Base-by-base conservation (phyloP, 2,797 vertebrate genomes). In the Pseudochirops cupreus region DNA sequence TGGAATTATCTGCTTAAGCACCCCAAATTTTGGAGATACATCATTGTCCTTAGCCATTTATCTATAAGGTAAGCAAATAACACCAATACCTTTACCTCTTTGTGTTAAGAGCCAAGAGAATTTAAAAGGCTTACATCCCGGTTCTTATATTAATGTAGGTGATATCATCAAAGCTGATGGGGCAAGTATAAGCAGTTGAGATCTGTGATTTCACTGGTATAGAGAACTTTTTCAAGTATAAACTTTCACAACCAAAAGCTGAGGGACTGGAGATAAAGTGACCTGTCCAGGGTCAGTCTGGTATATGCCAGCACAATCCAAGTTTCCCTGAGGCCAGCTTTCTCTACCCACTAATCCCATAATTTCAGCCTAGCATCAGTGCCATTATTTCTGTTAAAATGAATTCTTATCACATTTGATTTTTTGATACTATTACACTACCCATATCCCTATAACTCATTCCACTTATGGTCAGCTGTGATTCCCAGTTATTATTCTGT, bases 381-480 rank as follows among this genome's bases (percentile, higher is more conserved):
- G 92, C 13, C 29, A 53, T 9, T 31, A 82, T 18, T 94, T 95
- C 31, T 91, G 89, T 39, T 91, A 95, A 95, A 95, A 93, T 87
- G 93, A 52, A 91, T 96, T 94, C 16, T 93, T 90, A n/a, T 56
- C 53, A 52, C 93, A 93, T 90, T 67, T 91, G 13, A 93, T 95
- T 94, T 95, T 91, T 46, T 82, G n/a, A 46, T 82, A 39, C 16
- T 82, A 46, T 46, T 82, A 82, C 21, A 24, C n/a, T 74, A 39
- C 2, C n/a, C n/a, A 39, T 74, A 74, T 46, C 46, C 12, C n/a
- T 24, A 24, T 82, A 74, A 46, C 18, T 82, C 2, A 90, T 12
- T 24, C 0, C 18, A 33, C 11, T 56, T 16, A 50, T 9, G 46
- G 53, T 92, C 90, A 91, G 29, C 92, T 57, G 56, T 18, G 3